A percentile compares a stretch with the other conserved stretches of the same genome.
Evolutionary conservation across 2,888 invertebrate genomes (phyloP).

Genomic region (Brenthis ino): DNA sequence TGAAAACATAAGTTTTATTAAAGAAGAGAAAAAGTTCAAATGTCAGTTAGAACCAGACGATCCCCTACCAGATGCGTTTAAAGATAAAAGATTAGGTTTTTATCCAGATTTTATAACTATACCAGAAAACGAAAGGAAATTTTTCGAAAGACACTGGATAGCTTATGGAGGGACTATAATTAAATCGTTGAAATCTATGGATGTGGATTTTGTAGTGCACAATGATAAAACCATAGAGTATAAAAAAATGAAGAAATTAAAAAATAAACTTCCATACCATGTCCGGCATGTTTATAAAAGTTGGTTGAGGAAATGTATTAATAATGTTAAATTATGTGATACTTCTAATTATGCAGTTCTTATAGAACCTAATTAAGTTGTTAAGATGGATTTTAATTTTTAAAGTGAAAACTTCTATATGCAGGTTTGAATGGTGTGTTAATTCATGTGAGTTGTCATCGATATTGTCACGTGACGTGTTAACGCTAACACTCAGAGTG

Average conservation of each 20-base stretch:
- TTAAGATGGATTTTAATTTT: neutral
- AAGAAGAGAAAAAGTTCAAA: slow-evolving; percentile 35
- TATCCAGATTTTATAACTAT: slow-evolving; percentile 76
- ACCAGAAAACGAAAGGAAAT: slow-evolving; percentile 59
- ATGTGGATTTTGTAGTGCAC: slow-evolving; percentile 69
- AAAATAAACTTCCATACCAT: slow-evolving; percentile 48
- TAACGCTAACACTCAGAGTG: too few species aligned
- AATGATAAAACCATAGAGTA: slow-evolving; percentile 55
- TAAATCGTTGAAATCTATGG: slow-evolving; percentile 58
- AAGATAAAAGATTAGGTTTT: slow-evolving; percentile 63
- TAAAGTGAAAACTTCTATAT: too few species aligned
- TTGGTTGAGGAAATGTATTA: slow-evolving; percentile 71
- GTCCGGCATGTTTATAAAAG: slow-evolving; percentile 65
- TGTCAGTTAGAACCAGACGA: slow-evolving; percentile 52
- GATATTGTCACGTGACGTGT: too few species aligned
- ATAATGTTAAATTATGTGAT: slow-evolving; percentile 59
- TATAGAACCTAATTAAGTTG: slow-evolving; percentile 46
- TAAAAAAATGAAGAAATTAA: slow-evolving; percentile 58
- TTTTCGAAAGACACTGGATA: slow-evolving; percentile 84
- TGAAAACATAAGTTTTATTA: slow-evolving; percentile 31
- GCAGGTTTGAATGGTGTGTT: too few species aligned
- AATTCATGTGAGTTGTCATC: too few species aligned
- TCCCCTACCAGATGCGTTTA: slow-evolving; percentile 67
- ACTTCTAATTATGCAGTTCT: slow-evolving; percentile 59
- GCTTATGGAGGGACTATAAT: slow-evolving; percentile 82